phyloP scores from a whole-genome alignment of 1,140 invertebrate genomes.

The Temnothorax curvispinosus region DNA sequence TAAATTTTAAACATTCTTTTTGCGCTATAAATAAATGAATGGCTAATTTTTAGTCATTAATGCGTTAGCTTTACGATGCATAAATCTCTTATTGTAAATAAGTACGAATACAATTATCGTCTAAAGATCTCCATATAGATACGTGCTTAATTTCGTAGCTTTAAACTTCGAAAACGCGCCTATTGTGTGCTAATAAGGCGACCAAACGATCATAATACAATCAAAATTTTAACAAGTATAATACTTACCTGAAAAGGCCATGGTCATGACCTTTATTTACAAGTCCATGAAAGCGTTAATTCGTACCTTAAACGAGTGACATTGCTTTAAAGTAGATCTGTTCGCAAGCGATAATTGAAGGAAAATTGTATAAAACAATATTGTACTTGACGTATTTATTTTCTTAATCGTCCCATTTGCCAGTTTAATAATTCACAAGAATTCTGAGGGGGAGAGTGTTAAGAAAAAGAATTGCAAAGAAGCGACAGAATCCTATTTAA shows the following conservation, averaged over 20 bases:
- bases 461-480: constrained; percentile 33
- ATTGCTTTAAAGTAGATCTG: neutral
- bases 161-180: neutral
- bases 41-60: neutral
- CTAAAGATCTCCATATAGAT: constrained; percentile 13
- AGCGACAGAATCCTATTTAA: constrained; percentile 27
- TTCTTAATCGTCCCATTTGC: constrained; percentile 17
- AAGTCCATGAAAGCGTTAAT: neutral
- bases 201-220: neutral
- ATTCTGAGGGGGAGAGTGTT: neutral
- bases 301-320: neutral
- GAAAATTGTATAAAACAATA: constrained; percentile 37
- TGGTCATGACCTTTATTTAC: neutral
- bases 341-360: neutral
- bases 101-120: neutral
- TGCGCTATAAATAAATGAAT: no score
- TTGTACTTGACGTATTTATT: constrained; percentile 37
- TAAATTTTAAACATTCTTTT: neutral
- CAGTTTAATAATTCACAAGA: constrained; percentile 20
- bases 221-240: neutral
- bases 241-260: neutral
- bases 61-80: neutral
- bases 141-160: neutral
- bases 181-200: neutral
- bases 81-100: neutral